Conservation (phyloP, 1,140 invertebrate genomes). For the Zaprionus tsacasi region DNA sequence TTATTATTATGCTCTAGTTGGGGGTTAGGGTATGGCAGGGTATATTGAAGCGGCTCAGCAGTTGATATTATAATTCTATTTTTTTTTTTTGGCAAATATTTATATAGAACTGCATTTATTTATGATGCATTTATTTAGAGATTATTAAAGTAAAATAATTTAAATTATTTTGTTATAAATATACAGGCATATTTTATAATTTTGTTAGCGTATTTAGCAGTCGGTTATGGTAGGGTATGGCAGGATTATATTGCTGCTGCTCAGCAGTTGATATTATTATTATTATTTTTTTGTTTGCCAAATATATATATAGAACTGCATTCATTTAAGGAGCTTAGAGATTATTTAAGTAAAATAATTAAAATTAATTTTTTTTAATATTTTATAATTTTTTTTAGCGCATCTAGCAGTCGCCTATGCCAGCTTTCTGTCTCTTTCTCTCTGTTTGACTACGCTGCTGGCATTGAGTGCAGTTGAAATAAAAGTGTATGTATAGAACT, state of each 20-base stretch:
- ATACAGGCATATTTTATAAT: not conserved
- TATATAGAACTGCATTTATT: no score
- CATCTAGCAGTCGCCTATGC: not conserved
- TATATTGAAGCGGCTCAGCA: not conserved
- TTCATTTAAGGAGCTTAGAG: no score
- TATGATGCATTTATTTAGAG: no score
- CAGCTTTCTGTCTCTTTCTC: not conserved
- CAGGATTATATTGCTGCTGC: not conserved
- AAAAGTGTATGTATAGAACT: slow-evolving; percentile 33
- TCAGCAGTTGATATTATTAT: no score
- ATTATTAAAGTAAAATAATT: not conserved
- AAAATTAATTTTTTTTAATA: not conserved
- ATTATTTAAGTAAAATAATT: not conserved
- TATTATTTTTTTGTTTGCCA: not conserved
- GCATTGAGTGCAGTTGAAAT: slow-evolving; percentile 37
- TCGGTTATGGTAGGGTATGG: not conserved
- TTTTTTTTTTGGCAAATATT: not conserved
- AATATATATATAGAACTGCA: not conserved
- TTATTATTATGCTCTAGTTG: slow-evolving; percentile 30
- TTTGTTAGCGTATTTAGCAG: not conserved
- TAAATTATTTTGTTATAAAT: not conserved
- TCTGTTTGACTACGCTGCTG: slow-evolving; percentile 49
- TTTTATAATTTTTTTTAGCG: not conserved
- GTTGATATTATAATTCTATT: no score
- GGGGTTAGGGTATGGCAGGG: not conserved